Conservation (phyloP, 2,113 vertebrate species). For the Eubucco bourcierii region DNA sequence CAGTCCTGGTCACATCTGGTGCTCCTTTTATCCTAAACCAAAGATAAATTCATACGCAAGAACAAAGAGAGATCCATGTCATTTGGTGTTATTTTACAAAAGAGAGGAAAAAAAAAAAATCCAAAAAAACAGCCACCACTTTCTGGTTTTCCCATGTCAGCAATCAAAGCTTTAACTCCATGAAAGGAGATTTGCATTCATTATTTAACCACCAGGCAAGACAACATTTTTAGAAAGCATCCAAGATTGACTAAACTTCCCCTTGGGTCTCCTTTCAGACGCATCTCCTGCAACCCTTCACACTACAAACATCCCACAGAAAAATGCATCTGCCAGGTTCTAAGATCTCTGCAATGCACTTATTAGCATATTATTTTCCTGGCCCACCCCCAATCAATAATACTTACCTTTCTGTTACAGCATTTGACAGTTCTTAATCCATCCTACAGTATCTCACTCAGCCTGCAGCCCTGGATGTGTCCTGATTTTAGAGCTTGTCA, state of each 20-base stretch:
- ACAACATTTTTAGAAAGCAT: conserved; percentile 63
- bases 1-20: conserved; percentile 38
- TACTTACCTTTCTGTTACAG: conserved; percentile 65
- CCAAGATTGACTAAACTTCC: conserved; percentile 56
- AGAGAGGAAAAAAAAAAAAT: neutral
- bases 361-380: conserved; percentile 65
- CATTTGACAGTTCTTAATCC: conserved; percentile 67
- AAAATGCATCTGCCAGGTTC: conserved; percentile 46
- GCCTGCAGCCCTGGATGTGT: conserved; percentile 50
- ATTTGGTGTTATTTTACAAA: conserved; percentile 66
- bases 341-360: conserved; percentile 40
- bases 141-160: conserved; percentile 65
- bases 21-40: conserved; percentile 63
- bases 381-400: conserved; percentile 64
- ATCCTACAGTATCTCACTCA: conserved; percentile 31
- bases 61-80: conserved; percentile 65
- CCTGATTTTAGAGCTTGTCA: conserved; percentile 66
- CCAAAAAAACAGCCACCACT: neutral
- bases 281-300: conserved; percentile 32
- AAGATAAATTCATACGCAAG: conserved; percentile 57
- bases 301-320: conserved; percentile 39
- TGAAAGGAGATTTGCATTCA: conserved; percentile 72
- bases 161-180: conserved; percentile 65
- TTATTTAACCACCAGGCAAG: conserved; percentile 66
- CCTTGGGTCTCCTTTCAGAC: conserved; percentile 46